Evolutionary conservation across 2,113 vertebrate genomes (phyloP).

Genomic region (Sylvia atricapilla): DNA sequence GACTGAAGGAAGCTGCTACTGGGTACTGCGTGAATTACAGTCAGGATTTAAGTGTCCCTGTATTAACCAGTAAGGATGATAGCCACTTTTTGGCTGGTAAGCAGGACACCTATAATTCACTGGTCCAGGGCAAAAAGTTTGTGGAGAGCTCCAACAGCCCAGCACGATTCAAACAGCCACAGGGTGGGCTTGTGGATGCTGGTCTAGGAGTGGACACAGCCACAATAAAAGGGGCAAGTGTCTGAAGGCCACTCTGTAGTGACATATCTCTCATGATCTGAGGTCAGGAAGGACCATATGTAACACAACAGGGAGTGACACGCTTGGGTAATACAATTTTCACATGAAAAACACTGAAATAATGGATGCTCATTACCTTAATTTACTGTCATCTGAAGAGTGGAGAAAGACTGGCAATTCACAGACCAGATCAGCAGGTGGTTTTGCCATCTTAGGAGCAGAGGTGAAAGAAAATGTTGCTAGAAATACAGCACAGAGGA

Average conservation of each 20-base stretch:
- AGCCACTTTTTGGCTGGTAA: not conserved
- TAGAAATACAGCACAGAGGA: not conserved
- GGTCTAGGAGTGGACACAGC: not conserved
- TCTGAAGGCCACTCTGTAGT: not conserved
- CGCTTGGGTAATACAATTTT: not conserved
- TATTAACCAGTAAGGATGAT: not conserved
- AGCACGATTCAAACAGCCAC: fast-evolving
- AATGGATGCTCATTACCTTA: not conserved
- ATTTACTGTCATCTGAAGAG: not conserved
- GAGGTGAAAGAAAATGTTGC: not conserved
- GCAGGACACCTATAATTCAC: not conserved
- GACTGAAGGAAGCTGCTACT: not conserved
- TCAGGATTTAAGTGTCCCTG: not conserved
- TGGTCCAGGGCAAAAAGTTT: not conserved
- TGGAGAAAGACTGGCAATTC: not conserved
- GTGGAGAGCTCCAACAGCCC: not conserved
- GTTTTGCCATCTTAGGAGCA: not conserved
- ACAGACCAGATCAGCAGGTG: not conserved
- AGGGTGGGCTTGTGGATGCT: not conserved
- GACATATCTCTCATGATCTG: too few relatives aligned
- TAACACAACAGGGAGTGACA: not conserved
- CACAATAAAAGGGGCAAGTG: not conserved
- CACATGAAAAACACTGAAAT: not conserved
- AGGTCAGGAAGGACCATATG: not conserved
- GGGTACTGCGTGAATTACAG: not conserved